Percentiles rank a stretch among this genome's conserved stretches.
phyloP scores from a whole-genome alignment of 2,113 vertebrate species.

The Dipodomys merriami region DNA sequence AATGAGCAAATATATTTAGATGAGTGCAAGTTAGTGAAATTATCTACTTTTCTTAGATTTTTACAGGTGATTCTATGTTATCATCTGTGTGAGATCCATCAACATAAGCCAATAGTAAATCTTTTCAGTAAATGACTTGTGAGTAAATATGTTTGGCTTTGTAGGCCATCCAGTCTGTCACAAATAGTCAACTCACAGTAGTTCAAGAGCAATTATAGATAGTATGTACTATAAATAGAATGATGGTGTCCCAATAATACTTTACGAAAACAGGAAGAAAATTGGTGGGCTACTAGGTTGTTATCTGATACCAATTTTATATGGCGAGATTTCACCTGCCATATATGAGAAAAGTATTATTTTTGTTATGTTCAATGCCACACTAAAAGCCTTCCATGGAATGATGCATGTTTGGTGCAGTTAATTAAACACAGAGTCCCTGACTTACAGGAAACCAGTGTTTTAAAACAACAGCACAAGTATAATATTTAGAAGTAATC shows the following conservation, averaged over 20 bases:
- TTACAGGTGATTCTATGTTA: neutral
- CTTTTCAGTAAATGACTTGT: neutral
- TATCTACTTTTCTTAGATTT: neutral
- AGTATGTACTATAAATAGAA: slow-evolving; percentile 16
- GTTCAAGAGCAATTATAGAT: neutral
- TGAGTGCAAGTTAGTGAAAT: slow-evolving; percentile 21
- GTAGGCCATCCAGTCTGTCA: neutral
- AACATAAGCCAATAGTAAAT: neutral
- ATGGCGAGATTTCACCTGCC: slow-evolving; percentile 35
- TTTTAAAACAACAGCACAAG: slow-evolving; percentile 62
- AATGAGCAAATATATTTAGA: slow-evolving; percentile 12
- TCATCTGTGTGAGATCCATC: neutral
- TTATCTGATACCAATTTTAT: slow-evolving; percentile 7
- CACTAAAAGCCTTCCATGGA: slow-evolving; percentile 47
- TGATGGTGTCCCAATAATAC: slow-evolving; percentile 21
- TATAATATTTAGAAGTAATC: slow-evolving; percentile 53
- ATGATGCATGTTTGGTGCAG: slow-evolving; percentile 18
- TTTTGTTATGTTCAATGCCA: neutral
- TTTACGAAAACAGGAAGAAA: slow-evolving; percentile 34
- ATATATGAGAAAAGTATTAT: neutral
- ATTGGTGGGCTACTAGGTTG: neutral
- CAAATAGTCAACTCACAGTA: neutral
- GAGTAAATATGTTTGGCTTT: slow-evolving; percentile 25
- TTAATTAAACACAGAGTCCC: neutral
- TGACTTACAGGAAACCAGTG: slow-evolving; percentile 55